Evolutionary conservation across 2,888 invertebrate species (phyloP), one percentile per base, ranked within the genome.

Genomic region (Lasioglossum morio): DNA sequence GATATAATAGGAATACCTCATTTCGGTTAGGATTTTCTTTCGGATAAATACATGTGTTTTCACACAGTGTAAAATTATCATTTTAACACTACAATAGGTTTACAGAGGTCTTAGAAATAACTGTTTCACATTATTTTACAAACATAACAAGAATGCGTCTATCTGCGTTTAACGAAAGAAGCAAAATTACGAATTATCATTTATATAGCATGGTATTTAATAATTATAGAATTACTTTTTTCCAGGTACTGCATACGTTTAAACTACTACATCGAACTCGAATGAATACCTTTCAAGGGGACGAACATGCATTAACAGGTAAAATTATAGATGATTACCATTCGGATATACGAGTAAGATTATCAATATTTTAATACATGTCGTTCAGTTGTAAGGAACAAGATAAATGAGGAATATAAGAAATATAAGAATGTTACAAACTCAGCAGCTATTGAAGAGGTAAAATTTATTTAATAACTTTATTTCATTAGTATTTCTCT

Each of bases 401-500:
- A 97, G 95, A 98, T 98, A 84, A 98, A 98, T 94, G 96, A 97
- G 76, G 97, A 97, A 92, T 98, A 97, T 94, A 96, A 95, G 88
- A 97, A 97, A 94, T 96, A 97, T 93, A 97, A 96, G 93, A 92
- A 96, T 92, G 96, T 97, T 34, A 95, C 95, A 7, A 96, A 98
- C 92, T 94, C 95, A 84, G 95, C 95, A 23, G 95, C 97, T 87
- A 97, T 98, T 82, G 94, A 96, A 93, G 97, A 97, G 95, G 97
- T 97, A 95, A 94, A 30, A 79, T 66, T 73, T 48, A 37, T 63
- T 73, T 72, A 37, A 43, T 69, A 70, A 48, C 34, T 72, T 40
- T 34, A 40, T 37, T 27, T 77, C 57, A 30, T 27, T 40, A 79
- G 23, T 70, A 46, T 74, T 72, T 70, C 40, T 69, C 34, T 81